Percentiles rank a stretch among this genome's conserved stretches.
These are phyloP conservation scores for Gracilinanus agilis DNA, from an alignment of 2,113 vertebrate genomes.

Conservation along the genomic window DNA sequence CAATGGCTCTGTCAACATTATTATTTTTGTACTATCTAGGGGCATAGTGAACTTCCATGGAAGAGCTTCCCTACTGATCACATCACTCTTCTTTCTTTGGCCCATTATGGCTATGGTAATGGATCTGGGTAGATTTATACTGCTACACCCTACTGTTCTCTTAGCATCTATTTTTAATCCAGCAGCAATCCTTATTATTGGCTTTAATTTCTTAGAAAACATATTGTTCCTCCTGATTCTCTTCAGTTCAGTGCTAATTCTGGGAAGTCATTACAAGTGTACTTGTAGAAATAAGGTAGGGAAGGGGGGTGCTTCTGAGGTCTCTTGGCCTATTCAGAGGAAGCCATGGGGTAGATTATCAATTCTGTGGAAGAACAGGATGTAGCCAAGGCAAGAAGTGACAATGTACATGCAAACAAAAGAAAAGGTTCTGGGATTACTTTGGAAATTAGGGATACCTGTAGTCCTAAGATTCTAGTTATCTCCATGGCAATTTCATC, in stretches of 20 bases:
- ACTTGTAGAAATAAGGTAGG: background rate
- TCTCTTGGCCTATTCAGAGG: background rate
- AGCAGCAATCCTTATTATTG: conserved; percentile 39
- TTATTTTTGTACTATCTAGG: conserved; percentile 32
- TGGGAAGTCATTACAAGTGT: background rate
- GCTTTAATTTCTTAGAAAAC: background rate
- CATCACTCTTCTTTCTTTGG: conserved; percentile 50
- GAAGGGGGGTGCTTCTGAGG: background rate
- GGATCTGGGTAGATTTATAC: background rate
- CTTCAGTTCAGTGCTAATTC: background rate
- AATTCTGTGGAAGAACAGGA: background rate
- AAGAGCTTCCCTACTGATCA: conserved; percentile 16
- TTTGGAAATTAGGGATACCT: background rate
- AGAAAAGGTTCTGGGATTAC: background rate
- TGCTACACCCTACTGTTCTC: background rate
- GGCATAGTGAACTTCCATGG: background rate
- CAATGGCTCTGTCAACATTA: background rate
- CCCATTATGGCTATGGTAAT: conserved; percentile 9
- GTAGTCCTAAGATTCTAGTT: background rate
- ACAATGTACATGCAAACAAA: background rate
- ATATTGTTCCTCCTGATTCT: background rate
- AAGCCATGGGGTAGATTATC: background rate
- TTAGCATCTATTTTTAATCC: conserved; percentile 45
- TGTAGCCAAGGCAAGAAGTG: background rate
- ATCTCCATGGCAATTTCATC: background rate